Conservation (phyloP, 2,113 vertebrate species). For the Nannospalax galili region DNA sequence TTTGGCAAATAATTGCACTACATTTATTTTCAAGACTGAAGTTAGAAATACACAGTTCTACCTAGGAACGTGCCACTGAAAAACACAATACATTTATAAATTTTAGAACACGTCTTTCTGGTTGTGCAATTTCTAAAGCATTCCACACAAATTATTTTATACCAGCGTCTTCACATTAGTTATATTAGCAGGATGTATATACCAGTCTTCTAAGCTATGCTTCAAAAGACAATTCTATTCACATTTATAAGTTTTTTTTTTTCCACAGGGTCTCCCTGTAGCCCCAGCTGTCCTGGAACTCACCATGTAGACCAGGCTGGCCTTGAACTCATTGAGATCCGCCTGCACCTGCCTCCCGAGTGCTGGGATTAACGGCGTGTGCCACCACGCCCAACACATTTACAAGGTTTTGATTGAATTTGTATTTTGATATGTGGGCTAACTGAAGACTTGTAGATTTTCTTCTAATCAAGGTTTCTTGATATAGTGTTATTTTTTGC, state of each 20-base stretch:
- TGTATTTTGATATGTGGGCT: background rate
- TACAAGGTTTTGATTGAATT: background rate
- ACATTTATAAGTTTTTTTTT: background rate
- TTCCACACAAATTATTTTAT: background rate
- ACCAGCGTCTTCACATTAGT: background rate
- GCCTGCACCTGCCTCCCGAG: too few species aligned
- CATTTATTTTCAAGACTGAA: background rate
- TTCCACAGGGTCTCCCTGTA: too few species aligned
- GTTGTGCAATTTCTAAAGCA: background rate
- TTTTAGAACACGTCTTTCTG: background rate
- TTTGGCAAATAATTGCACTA: background rate
- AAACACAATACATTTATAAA: background rate
- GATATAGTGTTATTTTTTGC: background rate
- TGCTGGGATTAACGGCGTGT: too few species aligned
- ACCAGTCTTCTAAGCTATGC: background rate
- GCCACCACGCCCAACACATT: background rate
- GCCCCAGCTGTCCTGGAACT: too few species aligned
- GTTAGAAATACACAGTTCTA: background rate
- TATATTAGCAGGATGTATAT: background rate
- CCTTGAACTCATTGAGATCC: too few species aligned
- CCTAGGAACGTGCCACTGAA: background rate
- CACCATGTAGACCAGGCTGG: too few species aligned
- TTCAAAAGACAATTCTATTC: background rate
- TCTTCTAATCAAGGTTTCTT: background rate
- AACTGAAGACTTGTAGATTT: background rate